Evolutionary conservation across 2,113 vertebrate species (phyloP), one percentile per base, ranked within the genome.

Genomic region (Silurus glanis): DNA sequence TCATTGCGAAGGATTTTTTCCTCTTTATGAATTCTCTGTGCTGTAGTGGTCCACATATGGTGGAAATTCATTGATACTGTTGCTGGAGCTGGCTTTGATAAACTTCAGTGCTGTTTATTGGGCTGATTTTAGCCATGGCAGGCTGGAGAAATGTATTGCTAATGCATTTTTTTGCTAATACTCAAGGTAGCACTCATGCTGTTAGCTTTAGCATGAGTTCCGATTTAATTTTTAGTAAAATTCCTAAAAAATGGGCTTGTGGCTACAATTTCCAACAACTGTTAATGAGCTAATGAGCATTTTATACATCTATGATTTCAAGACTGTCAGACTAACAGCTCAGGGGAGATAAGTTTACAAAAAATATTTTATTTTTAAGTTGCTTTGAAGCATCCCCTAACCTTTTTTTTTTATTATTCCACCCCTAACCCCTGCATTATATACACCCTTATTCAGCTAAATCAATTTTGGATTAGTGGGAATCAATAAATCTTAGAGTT

Each of bases 401-500:
- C 56, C 45, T 45, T 67, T 28, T 67, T 28, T 9, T 19, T 47
- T 47, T 47, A 3, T 17, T 7, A 2, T 72, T 72, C 14, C 37
- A 71, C 16, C 28, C 14, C 28, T 45, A 17, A 6, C 13, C 28
- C 16, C 28, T 0, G 6, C 28, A 71, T 45, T 69, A 71, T 71
- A 45, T 17, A 37, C 16, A 69, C 45, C 28, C 28, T 17, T 9
- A 45, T 25, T 66, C 12, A 66, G 25, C 23, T 66, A 81, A 88
- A 76, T 85, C 28, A 82, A 80, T 83, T 90, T 85, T 47, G 64
- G 82, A 80, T 83, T 67, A 47, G 66, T 78, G 56, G 13, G 53
- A 82, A 61, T 80, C 79, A 66, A 67, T 83, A 51, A 83, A 83
- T 37, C 75, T 76, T 16, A 19, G 28, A 86, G 66, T 47, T 69